Evolutionary conservation across 2,113 vertebrate genomes (phyloP).

Genomic region (Alligator sinensis): DNA sequence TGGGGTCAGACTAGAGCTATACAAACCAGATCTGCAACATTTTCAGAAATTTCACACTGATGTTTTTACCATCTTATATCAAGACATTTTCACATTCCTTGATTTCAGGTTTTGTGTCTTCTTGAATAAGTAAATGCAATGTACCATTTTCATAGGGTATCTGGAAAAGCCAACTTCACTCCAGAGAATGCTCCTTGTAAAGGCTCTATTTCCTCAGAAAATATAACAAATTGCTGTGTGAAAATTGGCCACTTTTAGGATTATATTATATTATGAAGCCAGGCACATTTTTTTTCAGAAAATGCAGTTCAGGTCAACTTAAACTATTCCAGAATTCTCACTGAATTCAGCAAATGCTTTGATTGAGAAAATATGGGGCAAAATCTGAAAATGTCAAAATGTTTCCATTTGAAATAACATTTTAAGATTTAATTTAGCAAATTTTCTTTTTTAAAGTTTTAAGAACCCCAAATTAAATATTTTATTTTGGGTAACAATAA

Average conservation of each 20-base stretch:
- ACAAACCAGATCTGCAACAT: background rate
- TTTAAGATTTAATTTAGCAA: too few relatives aligned
- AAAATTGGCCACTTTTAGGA: background rate
- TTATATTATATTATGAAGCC: background rate
- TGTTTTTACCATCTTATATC: background rate
- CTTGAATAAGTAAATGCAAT: background rate
- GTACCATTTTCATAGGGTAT: background rate
- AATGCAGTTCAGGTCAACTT: too few relatives aligned
- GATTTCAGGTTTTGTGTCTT: background rate
- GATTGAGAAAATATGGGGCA: too few relatives aligned
- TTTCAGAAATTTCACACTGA: background rate
- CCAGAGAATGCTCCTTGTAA: background rate
- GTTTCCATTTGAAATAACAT: too few relatives aligned
- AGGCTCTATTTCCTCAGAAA: background rate
- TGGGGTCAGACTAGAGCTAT: background rate
- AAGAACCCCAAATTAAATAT: too few relatives aligned
- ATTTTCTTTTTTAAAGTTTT: too few relatives aligned
- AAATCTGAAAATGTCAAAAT: too few relatives aligned
- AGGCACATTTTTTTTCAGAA: too few relatives aligned
- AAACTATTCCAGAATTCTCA: too few relatives aligned
- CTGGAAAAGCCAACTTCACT: constrained; percentile 4
- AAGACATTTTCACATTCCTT: background rate
- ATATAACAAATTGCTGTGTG: background rate
- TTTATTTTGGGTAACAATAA: too few relatives aligned
- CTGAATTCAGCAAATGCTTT: too few relatives aligned